Evolutionary conservation across 2,113 vertebrate genomes (phyloP).

Genomic region (Aegotheles bennettii): DNA sequence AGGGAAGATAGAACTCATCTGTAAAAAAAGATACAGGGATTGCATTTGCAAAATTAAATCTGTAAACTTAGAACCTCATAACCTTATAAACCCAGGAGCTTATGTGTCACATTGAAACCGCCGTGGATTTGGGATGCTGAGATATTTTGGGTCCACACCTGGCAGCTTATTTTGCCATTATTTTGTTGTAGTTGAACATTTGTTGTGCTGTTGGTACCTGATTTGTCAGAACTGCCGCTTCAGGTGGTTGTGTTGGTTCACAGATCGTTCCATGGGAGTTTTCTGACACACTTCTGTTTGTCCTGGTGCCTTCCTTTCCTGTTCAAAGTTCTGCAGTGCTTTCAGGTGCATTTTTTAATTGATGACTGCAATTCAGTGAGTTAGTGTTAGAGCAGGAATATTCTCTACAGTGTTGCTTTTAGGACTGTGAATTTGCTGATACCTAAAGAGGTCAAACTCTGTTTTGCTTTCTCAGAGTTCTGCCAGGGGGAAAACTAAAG

Average conservation of each 20-base stretch:
- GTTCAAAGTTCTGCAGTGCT: not conserved
- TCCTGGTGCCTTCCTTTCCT: not conserved
- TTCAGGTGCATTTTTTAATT: not conserved
- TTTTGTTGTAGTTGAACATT: not conserved
- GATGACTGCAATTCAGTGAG: not conserved
- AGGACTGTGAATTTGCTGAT: not conserved
- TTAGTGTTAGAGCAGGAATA: not conserved
- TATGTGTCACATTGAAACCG: accelerated
- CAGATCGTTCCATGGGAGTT: not conserved
- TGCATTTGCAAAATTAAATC: not conserved
- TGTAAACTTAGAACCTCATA: not conserved
- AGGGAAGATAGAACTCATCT: not conserved
- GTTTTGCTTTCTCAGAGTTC: not conserved
- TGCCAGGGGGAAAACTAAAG: not conserved
- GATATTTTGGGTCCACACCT: not conserved
- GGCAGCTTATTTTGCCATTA: not conserved
- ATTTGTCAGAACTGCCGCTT: not conserved
- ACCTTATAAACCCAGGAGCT: not conserved
- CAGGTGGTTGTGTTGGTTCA: not conserved
- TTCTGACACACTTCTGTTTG: not conserved
- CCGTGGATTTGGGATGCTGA: not conserved
- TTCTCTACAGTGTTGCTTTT: not conserved
- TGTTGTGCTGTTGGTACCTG: not conserved
- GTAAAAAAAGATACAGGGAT: not conserved
- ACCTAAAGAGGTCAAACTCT: not conserved